A percentile compares a stretch with the other conserved stretches of the same genome.
phyloP scores from a whole-genome alignment of 2,797 vertebrate genomes.

The Vultur gryphus region DNA sequence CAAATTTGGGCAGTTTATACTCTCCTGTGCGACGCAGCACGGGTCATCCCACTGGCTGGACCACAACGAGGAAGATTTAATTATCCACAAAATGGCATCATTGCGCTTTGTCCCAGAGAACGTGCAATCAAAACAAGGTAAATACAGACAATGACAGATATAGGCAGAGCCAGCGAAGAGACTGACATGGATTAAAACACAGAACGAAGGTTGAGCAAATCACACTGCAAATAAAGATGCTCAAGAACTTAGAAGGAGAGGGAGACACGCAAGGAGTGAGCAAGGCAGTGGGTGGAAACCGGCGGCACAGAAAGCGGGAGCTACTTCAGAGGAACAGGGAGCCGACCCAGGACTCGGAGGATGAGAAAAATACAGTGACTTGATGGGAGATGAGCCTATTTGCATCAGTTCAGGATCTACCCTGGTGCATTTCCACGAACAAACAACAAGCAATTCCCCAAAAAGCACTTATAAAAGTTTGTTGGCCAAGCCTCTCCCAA shows the following conservation, averaged over 20 bases:
- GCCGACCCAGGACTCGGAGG: not conserved
- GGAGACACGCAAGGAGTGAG: not conserved
- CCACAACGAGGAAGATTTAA: not conserved
- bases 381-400: not conserved
- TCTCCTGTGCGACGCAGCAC: accelerated
- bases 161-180: not conserved
- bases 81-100: not conserved
- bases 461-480: not conserved
- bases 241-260: not conserved
- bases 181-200: not conserved
- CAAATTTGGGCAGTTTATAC: not conserved
- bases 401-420: not conserved
- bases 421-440: not conserved
- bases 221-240: not conserved
- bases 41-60: not conserved
- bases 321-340: not conserved
- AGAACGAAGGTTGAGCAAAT: not conserved
- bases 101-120: not conserved
- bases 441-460: not conserved
- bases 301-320: not conserved
- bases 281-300: not conserved
- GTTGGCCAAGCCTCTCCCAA: not conserved
- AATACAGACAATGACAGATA: accelerated
- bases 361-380: not conserved
- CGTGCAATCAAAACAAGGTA: not conserved